Evolutionary conservation across 1,140 invertebrate genomes (phyloP).

Genomic region (Dryas iulia): DNA sequence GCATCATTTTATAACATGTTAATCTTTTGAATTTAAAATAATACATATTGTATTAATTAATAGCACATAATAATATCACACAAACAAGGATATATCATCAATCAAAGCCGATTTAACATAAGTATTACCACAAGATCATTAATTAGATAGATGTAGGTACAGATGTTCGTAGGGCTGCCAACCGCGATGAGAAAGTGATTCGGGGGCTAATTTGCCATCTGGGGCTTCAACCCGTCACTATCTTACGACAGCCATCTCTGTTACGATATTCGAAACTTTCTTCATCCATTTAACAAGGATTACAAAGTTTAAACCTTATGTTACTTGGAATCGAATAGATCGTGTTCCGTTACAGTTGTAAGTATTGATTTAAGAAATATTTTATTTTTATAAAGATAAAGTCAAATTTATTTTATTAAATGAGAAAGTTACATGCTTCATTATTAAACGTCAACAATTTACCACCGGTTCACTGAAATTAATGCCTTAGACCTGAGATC

Average conservation of each 20-base stretch:
- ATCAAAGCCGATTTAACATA: conserved; percentile 22
- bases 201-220: conserved; percentile 80
- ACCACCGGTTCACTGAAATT: too few species aligned
- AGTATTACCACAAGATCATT: conserved; percentile 30
- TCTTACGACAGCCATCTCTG: conserved; percentile 25
- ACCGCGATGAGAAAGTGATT: conserved; percentile 35
- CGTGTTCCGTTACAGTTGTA: neutral
- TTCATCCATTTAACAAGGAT: conserved; percentile 23
- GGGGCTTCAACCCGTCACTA: conserved; percentile 45
- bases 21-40: neutral
- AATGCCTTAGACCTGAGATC: too few species aligned
- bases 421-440: too few species aligned
- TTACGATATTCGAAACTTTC: conserved; percentile 21
- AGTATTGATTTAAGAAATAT: conserved; percentile 5
- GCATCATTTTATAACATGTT: neutral
- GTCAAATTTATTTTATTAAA: too few species aligned
- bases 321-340: conserved; percentile 5
- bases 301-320: conserved; percentile 10
- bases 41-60: neutral
- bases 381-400: too few species aligned
- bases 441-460: too few species aligned
- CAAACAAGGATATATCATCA: conserved; percentile 9
- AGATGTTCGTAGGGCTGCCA: conserved; percentile 30
- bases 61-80: neutral
- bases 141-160: conserved; percentile 26